These are phyloP conservation scores for Thermophis baileyi DNA, from an alignment of 2,113 vertebrate species.

Conservation along the genomic window DNA sequence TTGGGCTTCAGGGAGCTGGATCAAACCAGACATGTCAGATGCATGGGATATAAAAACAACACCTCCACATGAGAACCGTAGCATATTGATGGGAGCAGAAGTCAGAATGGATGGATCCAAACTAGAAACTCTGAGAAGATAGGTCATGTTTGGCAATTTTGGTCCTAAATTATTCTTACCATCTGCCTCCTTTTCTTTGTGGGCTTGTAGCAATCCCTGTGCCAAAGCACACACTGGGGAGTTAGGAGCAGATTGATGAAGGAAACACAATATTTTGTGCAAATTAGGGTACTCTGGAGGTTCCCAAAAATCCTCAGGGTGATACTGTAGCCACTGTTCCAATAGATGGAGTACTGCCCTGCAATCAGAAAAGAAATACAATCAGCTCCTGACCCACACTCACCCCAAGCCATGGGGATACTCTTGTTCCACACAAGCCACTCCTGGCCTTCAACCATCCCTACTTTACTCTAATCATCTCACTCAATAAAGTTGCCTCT, in stretches of 20 bases:
- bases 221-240: conserved; percentile 65
- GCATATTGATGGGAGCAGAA: not conserved
- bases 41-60: not conserved
- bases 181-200: conserved; percentile 62
- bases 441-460: not conserved
- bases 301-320: conserved; percentile 80
- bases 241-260: conserved; percentile 64
- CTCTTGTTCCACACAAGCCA: not conserved
- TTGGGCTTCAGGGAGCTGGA: not conserved
- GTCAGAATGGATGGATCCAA: not conserved
- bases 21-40: not conserved
- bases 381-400: not conserved
- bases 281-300: conserved; percentile 71
- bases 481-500: not conserved
- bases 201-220: conserved; percentile 66
- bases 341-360: conserved; percentile 68
- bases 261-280: conserved; percentile 58
- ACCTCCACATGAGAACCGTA: no score
- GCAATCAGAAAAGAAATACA: not conserved
- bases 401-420: not conserved
- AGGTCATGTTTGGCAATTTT: not conserved
- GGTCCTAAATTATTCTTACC: not conserved
- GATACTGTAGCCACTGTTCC: conserved; percentile 81
- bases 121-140: not conserved
- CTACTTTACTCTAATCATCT: not conserved